phyloP scores from a whole-genome alignment of 2,113 vertebrate species.

The Carollia perspicillata region DNA sequence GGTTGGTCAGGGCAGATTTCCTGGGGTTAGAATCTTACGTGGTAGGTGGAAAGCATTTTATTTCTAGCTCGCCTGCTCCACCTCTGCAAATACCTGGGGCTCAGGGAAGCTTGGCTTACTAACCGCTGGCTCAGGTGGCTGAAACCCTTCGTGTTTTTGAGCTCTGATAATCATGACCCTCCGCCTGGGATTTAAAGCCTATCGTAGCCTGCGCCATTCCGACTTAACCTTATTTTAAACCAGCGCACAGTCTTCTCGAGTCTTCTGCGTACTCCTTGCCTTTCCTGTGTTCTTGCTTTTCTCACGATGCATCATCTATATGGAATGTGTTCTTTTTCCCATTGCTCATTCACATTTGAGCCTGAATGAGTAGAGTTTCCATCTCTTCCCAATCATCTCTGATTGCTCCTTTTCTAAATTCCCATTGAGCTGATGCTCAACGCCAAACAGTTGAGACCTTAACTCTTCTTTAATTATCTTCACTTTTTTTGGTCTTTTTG shows the following conservation, averaged over 20 bases:
- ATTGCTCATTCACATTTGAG: not conserved
- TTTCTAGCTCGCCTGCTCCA: not conserved
- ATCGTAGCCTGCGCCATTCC: not conserved
- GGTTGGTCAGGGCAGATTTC: not conserved
- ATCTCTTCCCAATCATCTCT: not conserved
- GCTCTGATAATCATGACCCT: not conserved
- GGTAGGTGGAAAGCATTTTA: not conserved
- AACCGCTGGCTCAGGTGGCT: not conserved
- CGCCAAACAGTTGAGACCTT: not conserved
- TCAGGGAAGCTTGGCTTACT: not conserved
- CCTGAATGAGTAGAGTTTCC: not conserved
- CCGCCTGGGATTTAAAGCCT: not conserved
- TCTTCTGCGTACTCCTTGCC: not conserved
- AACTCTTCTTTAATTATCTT: not conserved
- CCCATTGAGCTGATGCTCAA: not conserved
- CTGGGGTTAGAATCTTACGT: not conserved
- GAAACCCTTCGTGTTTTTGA: not conserved
- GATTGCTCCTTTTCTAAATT: not conserved
- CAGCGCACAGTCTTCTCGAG: not conserved
- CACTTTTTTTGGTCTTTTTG: not conserved
- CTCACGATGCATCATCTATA: not conserved
- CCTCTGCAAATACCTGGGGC: not conserved
- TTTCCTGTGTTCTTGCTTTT: not conserved
- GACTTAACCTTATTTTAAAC: not conserved
- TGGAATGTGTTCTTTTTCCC: not conserved